phyloP scores from a whole-genome alignment of 2,888 invertebrate species.

The Drosophila melanosoma region DNA sequence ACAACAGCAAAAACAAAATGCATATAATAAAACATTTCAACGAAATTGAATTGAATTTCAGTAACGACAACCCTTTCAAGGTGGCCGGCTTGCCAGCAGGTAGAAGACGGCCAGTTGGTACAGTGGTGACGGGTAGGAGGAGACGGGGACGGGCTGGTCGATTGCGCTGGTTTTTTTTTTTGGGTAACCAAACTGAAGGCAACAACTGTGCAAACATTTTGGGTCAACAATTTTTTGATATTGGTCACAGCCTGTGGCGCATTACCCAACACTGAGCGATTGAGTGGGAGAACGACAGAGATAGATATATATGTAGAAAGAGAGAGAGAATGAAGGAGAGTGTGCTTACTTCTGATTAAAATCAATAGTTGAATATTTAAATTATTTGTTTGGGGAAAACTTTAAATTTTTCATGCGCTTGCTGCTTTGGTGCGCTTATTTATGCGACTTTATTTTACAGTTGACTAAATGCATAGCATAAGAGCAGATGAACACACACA shows the following conservation, averaged over 20 bases:
- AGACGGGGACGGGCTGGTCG: neutral
- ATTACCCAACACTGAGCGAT: constrained; percentile 29
- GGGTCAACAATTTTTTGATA: constrained; percentile 55
- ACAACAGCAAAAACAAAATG: constrained; percentile 50
- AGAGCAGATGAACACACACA: constrained; percentile 14
- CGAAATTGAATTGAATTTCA: constrained; percentile 68
- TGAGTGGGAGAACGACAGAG: neutral
- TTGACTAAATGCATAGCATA: constrained; percentile 53
- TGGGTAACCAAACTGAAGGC: constrained; percentile 41
- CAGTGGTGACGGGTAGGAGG: neutral
- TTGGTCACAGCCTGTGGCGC: constrained; percentile 52
- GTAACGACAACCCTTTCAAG: constrained; percentile 67
- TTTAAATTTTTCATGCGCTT: constrained; percentile 56
- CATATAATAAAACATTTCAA: constrained; percentile 69
- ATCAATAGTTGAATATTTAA: constrained; percentile 56
- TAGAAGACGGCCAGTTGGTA: neutral
- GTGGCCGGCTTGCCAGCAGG: constrained; percentile 21
- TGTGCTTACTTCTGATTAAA: constrained; percentile 20
- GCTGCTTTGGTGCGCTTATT: constrained; percentile 46
- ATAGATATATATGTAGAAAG: neutral
- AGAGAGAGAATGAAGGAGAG: too few species aligned
- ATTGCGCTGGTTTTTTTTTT: constrained; percentile 26
- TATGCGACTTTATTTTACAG: constrained; percentile 74
- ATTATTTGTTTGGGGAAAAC: constrained; percentile 26
- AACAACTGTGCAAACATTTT: constrained; percentile 61